Evolutionary conservation across 30 jellyfish, hydroid and myxozoan species (phyloP).

Genomic region (Hydractinia echinata): DNA sequence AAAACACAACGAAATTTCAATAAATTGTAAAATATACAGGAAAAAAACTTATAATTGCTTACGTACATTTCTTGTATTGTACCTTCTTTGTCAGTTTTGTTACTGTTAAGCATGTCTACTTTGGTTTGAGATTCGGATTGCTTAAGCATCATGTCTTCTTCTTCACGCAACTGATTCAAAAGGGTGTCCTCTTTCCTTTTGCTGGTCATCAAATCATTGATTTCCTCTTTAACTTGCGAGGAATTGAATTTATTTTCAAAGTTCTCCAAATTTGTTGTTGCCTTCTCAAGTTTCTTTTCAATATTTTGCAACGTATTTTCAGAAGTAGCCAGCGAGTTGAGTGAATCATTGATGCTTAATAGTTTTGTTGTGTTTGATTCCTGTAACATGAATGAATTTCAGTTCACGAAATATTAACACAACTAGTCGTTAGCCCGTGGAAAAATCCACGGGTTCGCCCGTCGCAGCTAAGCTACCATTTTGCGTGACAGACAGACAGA

Average conservation of each 20-base stretch:
- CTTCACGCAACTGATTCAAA: slow-evolving; percentile 48
- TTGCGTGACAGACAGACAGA: no score
- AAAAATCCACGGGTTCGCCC: no score
- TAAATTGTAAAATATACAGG: neutral
- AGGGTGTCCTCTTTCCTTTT: slow-evolving; percentile 39
- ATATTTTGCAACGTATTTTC: slow-evolving; percentile 56
- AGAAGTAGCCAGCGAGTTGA: slow-evolving; percentile 53
- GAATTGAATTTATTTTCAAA: slow-evolving; percentile 32
- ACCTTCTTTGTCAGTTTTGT: slow-evolving; percentile 61
- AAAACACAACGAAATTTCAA: neutral
- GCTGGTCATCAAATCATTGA: slow-evolving; percentile 31
- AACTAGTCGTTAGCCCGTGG: no score
- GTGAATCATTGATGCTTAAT: slow-evolving; percentile 41
- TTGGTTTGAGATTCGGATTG: slow-evolving; percentile 74
- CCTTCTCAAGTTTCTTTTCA: slow-evolving; percentile 45
- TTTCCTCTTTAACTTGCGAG: slow-evolving; percentile 29
- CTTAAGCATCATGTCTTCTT: slow-evolving; percentile 49
- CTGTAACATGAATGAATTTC: slow-evolving; percentile 1
- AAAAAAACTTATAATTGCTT: no score
- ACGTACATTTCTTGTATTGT: slow-evolving; percentile 61
- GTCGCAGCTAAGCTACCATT: no score
- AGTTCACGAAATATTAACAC: no score
- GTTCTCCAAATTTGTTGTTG: slow-evolving; percentile 49
- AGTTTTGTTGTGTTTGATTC: slow-evolving; percentile 50
- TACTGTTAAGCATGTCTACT: slow-evolving; percentile 55